These are phyloP conservation scores for Corbicula japonica DNA, from an alignment of 2,888 invertebrate species.

Conservation along the genomic window DNA sequence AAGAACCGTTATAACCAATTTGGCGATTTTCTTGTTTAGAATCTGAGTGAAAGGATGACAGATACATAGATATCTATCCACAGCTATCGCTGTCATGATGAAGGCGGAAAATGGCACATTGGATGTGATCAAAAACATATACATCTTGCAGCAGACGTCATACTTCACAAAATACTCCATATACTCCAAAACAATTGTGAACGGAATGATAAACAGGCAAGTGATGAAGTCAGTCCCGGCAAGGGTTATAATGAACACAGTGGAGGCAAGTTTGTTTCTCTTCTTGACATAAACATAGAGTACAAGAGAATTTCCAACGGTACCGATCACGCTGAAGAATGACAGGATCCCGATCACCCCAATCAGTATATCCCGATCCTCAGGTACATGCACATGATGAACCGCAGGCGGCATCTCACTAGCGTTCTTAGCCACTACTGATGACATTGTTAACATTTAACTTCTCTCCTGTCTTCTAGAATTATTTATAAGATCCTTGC, in stretches of 20 bases:
- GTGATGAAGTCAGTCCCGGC: conserved; percentile 81
- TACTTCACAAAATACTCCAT: conserved; percentile 71
- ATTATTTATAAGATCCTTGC: no score
- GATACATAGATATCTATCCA: conserved; percentile 84
- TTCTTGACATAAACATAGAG: conserved; percentile 79
- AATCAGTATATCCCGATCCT: conserved; percentile 39
- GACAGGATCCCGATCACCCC: conserved; percentile 74
- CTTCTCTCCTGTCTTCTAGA: no score
- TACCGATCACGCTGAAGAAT: conserved; percentile 75
- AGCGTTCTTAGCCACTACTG: no score
- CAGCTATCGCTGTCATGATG: conserved; percentile 83
- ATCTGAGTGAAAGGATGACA: conserved; percentile 83
- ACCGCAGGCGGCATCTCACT: no score
- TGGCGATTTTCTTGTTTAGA: conserved; percentile 75
- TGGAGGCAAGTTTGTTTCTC: conserved; percentile 79
- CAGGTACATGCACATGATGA: no score
- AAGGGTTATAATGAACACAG: conserved; percentile 81
- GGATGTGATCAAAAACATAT: conserved; percentile 83
- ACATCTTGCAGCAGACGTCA: conserved; percentile 81
- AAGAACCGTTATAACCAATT: conserved; percentile 67
- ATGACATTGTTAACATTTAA: no score
- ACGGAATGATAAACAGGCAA: conserved; percentile 79
- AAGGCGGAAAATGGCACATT: conserved; percentile 84
- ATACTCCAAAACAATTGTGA: conserved; percentile 78
- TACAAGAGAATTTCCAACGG: conserved; percentile 80